phyloP scores from a whole-genome alignment of 2,888 invertebrate genomes.

The Papilio protenor region DNA sequence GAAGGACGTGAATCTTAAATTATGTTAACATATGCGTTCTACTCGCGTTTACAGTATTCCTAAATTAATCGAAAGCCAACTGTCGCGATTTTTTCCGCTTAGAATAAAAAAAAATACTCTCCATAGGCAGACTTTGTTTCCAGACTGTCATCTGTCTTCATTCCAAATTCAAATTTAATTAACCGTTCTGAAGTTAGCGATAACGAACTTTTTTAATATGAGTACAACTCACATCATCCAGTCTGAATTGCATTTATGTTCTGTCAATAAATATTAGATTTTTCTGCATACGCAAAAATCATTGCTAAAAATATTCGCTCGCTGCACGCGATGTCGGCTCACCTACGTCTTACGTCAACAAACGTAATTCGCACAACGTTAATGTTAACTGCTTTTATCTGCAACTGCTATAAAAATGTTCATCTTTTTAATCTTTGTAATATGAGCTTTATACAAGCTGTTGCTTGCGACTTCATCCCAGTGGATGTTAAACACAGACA shows the following conservation, averaged over 20 bases:
- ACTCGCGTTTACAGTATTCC: neutral
- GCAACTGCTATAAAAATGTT: neutral
- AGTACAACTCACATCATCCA: neutral
- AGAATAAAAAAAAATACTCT: neutral
- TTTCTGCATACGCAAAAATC: neutral
- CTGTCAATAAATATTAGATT: neutral
- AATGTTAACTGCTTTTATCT: conserved; percentile 6
- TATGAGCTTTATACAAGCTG: neutral
- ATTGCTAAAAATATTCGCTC: conserved; percentile 5
- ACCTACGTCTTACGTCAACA: neutral
- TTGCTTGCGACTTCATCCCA: neutral
- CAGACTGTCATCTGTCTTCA: neutral
- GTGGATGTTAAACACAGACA: too few species aligned
- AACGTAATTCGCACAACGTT: conserved; percentile 1
- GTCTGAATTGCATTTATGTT: neutral
- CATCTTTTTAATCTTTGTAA: neutral
- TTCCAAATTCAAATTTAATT: neutral
- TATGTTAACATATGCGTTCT: neutral
- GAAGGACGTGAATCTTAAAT: conserved; percentile 8
- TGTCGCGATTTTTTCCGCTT: neutral
- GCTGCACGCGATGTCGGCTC: neutral
- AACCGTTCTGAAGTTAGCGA: neutral
- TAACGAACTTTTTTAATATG: neutral
- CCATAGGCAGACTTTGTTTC: neutral
- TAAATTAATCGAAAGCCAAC: neutral